Evolutionary conservation across 1,140 invertebrate genomes (phyloP), one percentile per base, ranked within the genome.

Genomic region (Aphidius gifuensis): DNA sequence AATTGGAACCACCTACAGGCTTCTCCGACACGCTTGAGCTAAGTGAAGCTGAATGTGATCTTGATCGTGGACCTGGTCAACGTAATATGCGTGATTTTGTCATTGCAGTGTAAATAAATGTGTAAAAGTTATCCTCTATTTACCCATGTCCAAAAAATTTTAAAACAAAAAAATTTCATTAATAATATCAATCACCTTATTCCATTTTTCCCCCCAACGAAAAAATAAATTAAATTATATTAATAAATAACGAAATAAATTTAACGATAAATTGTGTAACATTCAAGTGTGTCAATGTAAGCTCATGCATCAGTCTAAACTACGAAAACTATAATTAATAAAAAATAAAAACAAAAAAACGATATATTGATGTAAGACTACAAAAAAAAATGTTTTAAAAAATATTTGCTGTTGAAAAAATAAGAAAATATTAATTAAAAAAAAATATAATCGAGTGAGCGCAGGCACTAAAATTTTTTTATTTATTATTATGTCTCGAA

Each of bases 1-100:
- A 84, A 69, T 77, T 85, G 74, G 83, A 85, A 74, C 84, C 84
- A 73, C 84, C 84, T 71, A 77, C 82, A 69, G 78, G 83, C 38
- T 85, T 85, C 79, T 83, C 83, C 72, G 84, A 84, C 76, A 77
- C 82, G 69, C 77, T 82, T 76, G 84, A 84, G 74, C 71, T 83
- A 71, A 84, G 80, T 73, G 83, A 85, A 64, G 77, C 79, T 49
- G 80, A 81, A 70, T 82, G 76, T 71, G 81, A 83, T 70, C 71
- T 82, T 62, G 80, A 80, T 69, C 76, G 74, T 64, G 23, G 23
- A 32, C 2, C 50, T 54, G 70, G 62, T 55, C 72, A 78, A 73
- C 76, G 74, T 73, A 75, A 80, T 68, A 66, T 76, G 71, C 78
- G 78, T 74, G 80, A 80, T 74, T 81, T 80, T 69, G 78, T 80